Evolutionary conservation across 2,113 vertebrate species (phyloP).

Genomic region (Perca fluviatilis): DNA sequence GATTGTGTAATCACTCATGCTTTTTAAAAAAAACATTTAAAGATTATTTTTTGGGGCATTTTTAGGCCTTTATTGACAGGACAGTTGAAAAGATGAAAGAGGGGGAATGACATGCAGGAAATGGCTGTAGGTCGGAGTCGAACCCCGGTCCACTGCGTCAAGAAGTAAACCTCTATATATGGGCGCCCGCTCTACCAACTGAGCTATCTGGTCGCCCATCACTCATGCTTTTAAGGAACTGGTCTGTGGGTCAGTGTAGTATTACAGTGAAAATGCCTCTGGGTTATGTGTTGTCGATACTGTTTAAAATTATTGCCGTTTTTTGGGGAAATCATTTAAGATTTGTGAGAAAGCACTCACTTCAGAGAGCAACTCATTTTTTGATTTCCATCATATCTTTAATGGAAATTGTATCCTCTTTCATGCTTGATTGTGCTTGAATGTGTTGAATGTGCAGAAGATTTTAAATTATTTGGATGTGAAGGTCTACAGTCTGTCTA

Average conservation of each 20-base stretch:
- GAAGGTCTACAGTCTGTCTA: constrained; percentile 22
- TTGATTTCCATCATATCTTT: not conserved
- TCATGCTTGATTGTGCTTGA: not conserved
- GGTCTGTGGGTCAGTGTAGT: not conserved
- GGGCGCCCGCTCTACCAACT: no score
- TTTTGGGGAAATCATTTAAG: not conserved
- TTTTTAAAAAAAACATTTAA: no score
- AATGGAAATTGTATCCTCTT: constrained; percentile 12
- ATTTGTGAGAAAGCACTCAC: not conserved
- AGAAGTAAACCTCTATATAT: no score
- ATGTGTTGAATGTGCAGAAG: constrained; percentile 22
- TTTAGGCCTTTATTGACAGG: no score
- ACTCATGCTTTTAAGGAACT: no score
- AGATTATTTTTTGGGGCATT: no score
- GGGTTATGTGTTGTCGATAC: not conserved
- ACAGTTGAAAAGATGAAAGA: no score
- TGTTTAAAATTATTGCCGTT: not conserved
- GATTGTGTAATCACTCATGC: no score
- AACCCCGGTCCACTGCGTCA: no score
- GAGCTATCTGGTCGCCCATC: no score
- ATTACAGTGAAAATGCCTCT: not conserved
- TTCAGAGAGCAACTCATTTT: not conserved
- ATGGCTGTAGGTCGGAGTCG: no score
- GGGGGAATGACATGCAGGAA: no score
- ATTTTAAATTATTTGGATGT: constrained; percentile 21